phyloP scores from a whole-genome alignment of 2,888 invertebrate genomes.

The Bimastos eiseni region DNA sequence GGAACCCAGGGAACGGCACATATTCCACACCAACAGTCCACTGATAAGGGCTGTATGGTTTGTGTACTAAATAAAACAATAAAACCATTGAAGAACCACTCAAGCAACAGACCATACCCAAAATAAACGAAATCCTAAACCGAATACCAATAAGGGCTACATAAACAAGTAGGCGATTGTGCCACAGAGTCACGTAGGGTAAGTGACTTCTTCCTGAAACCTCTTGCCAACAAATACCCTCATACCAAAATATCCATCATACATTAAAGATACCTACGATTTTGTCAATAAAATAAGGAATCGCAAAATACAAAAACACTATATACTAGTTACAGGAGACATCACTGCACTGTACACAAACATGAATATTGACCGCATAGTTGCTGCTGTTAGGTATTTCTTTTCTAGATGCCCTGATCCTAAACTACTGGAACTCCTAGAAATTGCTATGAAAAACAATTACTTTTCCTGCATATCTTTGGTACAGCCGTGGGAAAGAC shows the following conservation, averaged over 20 bases:
- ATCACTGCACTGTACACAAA: background rate
- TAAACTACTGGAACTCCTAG: background rate
- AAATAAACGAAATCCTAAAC: too few relatives aligned
- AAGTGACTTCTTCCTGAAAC: background rate
- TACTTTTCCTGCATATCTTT: background rate
- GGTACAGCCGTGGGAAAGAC: too few relatives aligned
- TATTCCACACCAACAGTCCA: too few relatives aligned
- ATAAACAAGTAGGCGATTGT: background rate
- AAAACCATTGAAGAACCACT: too few relatives aligned
- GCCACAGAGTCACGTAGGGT: conserved; percentile 21
- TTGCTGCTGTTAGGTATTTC: background rate
- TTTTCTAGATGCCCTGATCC: background rate
- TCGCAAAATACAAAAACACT: background rate
- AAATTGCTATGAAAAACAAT: too few relatives aligned
- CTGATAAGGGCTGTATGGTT: too few relatives aligned
- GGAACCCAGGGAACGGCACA: too few relatives aligned
- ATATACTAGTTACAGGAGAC: background rate
- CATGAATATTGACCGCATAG: too few relatives aligned
- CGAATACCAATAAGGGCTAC: too few relatives aligned
- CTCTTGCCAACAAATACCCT: background rate
- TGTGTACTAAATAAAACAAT: too few relatives aligned
- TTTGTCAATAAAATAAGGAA: conserved; percentile 13
- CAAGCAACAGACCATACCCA: too few relatives aligned
- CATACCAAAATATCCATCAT: too few relatives aligned
- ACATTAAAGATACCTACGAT: background rate